A percentile compares a stretch with the other conserved stretches of the same genome.
Evolutionary conservation across 2,797 vertebrate species (phyloP).

Genomic region (Philypnodon macrostomus): DNA sequence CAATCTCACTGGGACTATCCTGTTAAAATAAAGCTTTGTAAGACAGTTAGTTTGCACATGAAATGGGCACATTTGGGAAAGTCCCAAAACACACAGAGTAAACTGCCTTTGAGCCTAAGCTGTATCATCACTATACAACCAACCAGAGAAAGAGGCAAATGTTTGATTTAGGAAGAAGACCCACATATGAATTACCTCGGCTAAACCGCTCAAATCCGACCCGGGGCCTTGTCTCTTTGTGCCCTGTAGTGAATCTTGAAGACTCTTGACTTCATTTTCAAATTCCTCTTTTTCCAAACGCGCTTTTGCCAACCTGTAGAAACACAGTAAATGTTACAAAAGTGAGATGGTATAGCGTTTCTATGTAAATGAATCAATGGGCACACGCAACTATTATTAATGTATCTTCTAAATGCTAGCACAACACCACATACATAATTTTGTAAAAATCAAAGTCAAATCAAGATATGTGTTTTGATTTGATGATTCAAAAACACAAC

Average conservation of each 20-base stretch:
- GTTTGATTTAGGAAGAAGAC: too few relatives aligned
- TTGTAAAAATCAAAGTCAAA: conserved; percentile 3
- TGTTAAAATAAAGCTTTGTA: background rate
- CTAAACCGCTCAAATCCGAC: conserved; percentile 50
- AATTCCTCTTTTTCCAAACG: conserved; percentile 82
- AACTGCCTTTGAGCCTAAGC: too few relatives aligned
- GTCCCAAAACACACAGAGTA: too few relatives aligned
- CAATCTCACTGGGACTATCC: background rate
- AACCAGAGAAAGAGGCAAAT: too few relatives aligned
- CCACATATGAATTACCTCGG: conserved; percentile 71
- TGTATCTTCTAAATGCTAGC: too few relatives aligned
- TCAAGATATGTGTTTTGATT: conserved; percentile 2
- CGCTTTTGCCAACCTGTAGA: conserved; percentile 81
- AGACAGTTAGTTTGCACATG: too few relatives aligned
- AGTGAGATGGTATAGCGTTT: background rate
- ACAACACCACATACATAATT: conserved; percentile 17
- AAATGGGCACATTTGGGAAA: conserved; percentile 13
- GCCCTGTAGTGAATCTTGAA: conserved; percentile 58
- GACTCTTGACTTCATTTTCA: conserved; percentile 80
- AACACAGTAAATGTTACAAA: conserved; percentile 14
- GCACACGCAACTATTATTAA: conserved; percentile 11
- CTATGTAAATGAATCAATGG: conserved; percentile 1
- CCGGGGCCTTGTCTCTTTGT: conserved; percentile 69
- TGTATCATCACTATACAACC: too few relatives aligned
- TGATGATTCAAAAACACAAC: conserved; percentile 1